phyloP scores from a whole-genome alignment of 2,113 vertebrate genomes.

The Gnathonemus echidnorhynchus region DNA sequence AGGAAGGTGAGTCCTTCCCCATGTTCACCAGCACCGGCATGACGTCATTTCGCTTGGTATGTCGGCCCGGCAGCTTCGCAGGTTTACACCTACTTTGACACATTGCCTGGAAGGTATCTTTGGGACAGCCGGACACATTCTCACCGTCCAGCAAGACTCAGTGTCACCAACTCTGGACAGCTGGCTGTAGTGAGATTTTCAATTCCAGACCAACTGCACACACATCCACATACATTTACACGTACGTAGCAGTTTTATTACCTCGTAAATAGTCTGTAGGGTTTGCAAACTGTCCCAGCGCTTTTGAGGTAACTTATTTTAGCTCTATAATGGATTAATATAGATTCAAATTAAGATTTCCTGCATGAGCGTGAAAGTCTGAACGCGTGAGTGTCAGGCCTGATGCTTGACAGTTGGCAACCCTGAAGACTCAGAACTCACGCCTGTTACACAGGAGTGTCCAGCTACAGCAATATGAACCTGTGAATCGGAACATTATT shows the following conservation, averaged over 20 bases:
- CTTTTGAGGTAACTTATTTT: background rate
- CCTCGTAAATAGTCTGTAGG: background rate
- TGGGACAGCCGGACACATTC: background rate
- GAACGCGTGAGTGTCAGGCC: background rate
- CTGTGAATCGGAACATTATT: background rate
- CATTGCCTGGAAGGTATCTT: background rate
- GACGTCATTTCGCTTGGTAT: background rate
- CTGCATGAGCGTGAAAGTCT: background rate
- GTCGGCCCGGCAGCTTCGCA: background rate
- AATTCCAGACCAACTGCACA: background rate
- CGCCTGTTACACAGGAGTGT: background rate
- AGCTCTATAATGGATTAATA: background rate
- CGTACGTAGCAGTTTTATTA: background rate
- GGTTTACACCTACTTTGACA: background rate
- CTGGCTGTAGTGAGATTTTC: background rate
- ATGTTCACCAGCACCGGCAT: background rate
- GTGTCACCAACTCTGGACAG: background rate
- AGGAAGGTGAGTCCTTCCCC: conserved; percentile 67
- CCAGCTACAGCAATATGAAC: background rate
- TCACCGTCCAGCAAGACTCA: background rate
- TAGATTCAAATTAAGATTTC: background rate
- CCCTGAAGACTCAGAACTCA: background rate
- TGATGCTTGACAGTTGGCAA: background rate
- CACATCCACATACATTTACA: background rate
- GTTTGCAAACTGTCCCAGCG: background rate